Evolutionary conservation across 1,140 invertebrate genomes (phyloP).

Genomic region (Rhyzopertha dominica): DNA sequence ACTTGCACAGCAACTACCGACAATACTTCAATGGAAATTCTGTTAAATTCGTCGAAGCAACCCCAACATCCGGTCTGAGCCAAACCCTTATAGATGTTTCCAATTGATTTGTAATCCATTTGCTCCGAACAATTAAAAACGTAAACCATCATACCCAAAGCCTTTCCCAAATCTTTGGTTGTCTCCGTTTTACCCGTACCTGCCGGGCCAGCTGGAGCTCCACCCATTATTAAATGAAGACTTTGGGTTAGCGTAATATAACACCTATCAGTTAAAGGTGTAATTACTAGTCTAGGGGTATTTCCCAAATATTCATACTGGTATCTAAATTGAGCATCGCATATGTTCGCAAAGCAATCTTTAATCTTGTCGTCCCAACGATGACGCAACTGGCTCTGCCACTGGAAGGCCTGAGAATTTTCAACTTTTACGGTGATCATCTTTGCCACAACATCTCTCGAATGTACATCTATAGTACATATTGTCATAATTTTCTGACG

Average conservation of each 20-base stretch:
- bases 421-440: constrained; percentile 80
- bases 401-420: constrained; percentile 76
- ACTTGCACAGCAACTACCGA: constrained; percentile 90
- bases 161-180: constrained; percentile 86
- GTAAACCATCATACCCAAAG: constrained; percentile 89
- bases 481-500: constrained; percentile 94
- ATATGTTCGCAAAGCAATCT: constrained; percentile 91
- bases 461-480: constrained; percentile 90
- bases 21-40: constrained; percentile 87
- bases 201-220: constrained; percentile 82
- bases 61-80: constrained; percentile 93
- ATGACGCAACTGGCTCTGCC: constrained; percentile 88
- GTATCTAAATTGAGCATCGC: constrained; percentile 78
- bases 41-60: constrained; percentile 93
- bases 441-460: constrained; percentile 82
- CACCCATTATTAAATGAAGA: constrained; percentile 85
- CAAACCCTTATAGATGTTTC: constrained; percentile 87
- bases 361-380: constrained; percentile 76
- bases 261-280: constrained; percentile 79
- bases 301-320: constrained; percentile 81
- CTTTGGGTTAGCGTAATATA: constrained; percentile 88
- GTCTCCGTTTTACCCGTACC: constrained; percentile 92
- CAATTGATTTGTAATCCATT: constrained; percentile 93
- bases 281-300: constrained; percentile 76
- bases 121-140: constrained; percentile 96